A percentile compares a stretch with the other conserved stretches of the same genome.
phyloP scores from a whole-genome alignment of 1,140 invertebrate species.

The Leptoteleia sp. region DNA sequence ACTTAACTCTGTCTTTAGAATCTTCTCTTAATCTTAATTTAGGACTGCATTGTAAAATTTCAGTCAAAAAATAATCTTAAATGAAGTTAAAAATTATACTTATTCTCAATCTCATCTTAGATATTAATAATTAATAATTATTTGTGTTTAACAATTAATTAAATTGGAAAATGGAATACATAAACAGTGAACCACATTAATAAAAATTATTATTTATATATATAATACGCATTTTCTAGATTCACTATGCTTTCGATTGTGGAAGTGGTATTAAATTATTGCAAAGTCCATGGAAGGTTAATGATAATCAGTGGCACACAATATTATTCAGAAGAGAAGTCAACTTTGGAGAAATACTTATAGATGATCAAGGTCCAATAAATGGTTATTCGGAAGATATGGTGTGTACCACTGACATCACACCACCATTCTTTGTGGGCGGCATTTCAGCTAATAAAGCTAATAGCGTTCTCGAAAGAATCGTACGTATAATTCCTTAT shows the following conservation, averaged over 20 bases:
- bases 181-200: too few species aligned
- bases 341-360: constrained; percentile 84
- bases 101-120: too few species aligned
- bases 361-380: constrained; percentile 84
- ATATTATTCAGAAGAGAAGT: constrained; percentile 84
- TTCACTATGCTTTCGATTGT: constrained; percentile 88
- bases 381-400: constrained; percentile 82
- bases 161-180: too few species aligned
- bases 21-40: too few species aligned
- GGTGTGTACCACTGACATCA: constrained; percentile 84
- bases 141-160: too few species aligned
- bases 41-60: too few species aligned
- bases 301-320: constrained; percentile 94
- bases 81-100: too few species aligned
- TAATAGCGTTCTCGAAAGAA: constrained; percentile 65
- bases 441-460: constrained; percentile 82
- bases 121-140: too few species aligned
- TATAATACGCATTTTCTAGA: too few species aligned
- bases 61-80: too few species aligned
- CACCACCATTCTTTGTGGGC: constrained; percentile 90
- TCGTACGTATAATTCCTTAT: constrained; percentile 76
- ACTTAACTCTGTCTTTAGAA: too few species aligned
- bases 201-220: too few species aligned
- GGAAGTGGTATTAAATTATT: constrained; percentile 84
- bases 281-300: constrained; percentile 82